phyloP scores from a whole-genome alignment of 2,113 vertebrate genomes.

The Gymnobelideus leadbeateri region DNA sequence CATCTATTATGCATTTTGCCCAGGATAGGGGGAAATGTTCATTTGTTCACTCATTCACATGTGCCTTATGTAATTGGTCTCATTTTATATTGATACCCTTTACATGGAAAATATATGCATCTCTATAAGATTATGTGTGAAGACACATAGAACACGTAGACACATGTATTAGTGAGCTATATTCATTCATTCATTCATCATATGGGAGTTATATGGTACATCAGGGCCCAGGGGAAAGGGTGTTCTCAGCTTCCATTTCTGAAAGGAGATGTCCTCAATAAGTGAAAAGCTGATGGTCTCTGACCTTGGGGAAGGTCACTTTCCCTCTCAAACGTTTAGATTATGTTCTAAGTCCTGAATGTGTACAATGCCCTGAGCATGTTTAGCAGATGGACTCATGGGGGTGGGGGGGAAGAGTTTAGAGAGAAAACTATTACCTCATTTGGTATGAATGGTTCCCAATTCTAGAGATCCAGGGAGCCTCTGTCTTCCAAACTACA shows the following conservation, averaged over 20 bases:
- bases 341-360: conserved; percentile 54
- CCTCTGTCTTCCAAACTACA: background rate
- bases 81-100: background rate
- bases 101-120: background rate
- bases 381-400: conserved; percentile 68
- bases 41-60: conserved; percentile 14
- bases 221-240: conserved; percentile 28
- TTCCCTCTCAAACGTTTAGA: conserved; percentile 44
- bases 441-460: conserved; percentile 49
- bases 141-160: background rate
- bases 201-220: background rate
- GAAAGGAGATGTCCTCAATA: conserved; percentile 50
- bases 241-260: conserved; percentile 22
- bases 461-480: background rate
- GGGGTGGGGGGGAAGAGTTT: conserved; percentile 33
- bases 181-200: conserved; percentile 6
- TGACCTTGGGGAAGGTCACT: conserved; percentile 68
- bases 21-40: background rate
- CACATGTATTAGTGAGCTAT: background rate
- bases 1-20: background rate
- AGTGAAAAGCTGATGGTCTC: conserved; percentile 46
- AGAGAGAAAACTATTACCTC: conserved; percentile 40
- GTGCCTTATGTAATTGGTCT: background rate
- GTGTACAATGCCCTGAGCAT: conserved; percentile 45
- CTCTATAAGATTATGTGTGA: background rate